Base-by-base conservation (phyloP, 1,140 invertebrate genomes). In the Euglossa dilemma region DNA sequence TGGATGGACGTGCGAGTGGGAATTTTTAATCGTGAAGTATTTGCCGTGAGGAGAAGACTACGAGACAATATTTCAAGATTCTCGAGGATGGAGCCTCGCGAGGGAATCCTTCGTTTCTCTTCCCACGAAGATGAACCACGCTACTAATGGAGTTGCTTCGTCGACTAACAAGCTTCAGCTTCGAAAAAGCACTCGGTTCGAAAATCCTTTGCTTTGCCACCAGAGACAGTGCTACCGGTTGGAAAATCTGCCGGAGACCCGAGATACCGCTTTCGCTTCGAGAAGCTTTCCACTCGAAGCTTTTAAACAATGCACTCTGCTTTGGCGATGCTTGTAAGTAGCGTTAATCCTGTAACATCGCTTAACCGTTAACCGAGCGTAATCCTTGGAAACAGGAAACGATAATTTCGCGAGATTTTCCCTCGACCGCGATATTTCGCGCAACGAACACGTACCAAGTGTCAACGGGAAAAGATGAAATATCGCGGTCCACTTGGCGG, bases 251-350 rank as follows among this genome's bases (percentile, higher is more conserved):
- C 4, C n/a, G 59, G 63, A 18, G 20, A 57, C 16, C 36, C 23
- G 76, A 72, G 72, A n/a, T n/a, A n/a, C 59, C 45, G 56, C 36
- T 57, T 63, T 52, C 1, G 20, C 73, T 28, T 14, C 25, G 20
- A 12, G 18, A 56, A 66, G 23, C 50, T 69, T 59, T 56, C 23
- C 11, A 43, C 76, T 81, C 36, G 23, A 63, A 82, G 64, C 25
- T 85, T 82, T 87, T 61, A 23, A 11, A 61, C 47, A 72, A 61
- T n/a, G 6, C 14, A 6, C 20, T 71, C 54, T 71, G 61, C 69
- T 73, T 81, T 76, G n/a, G 9, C 72, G 20, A 59, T 69, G 67
- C 20, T 81, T 54, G 84, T 86, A 88, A 89, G 87, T 88, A 88
- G 57, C 20, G 56, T 76, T 63, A 63, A 88, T 47, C 43, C 9